A percentile compares a stretch with the other conserved stretches of the same genome.
Conservation (phyloP, 2,797 vertebrate species). For the Melanotaenia pygmaea region DNA sequence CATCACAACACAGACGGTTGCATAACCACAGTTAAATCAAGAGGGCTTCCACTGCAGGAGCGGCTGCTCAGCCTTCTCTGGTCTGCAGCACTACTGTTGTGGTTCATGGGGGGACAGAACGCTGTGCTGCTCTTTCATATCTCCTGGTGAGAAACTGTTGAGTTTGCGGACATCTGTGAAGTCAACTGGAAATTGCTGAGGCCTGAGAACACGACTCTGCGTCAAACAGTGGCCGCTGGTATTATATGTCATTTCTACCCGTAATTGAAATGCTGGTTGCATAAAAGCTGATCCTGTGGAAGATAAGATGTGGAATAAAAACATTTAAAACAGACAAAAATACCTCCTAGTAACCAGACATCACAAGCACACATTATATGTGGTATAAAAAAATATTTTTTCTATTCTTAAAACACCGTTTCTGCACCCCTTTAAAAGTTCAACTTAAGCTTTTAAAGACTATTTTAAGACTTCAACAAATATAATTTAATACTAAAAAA, state of each 20-base stretch:
- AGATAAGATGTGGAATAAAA: background rate
- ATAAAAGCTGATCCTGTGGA: background rate
- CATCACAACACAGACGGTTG: slow-evolving; percentile 66
- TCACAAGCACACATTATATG: background rate
- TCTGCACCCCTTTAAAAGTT: too few species aligned
- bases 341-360: background rate
- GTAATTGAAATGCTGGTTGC: background rate
- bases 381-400: too few species aligned
- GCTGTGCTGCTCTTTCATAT: slow-evolving; percentile 9
- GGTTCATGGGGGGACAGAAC: slow-evolving; percentile 18
- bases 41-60: slow-evolving; percentile 44
- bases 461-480: too few species aligned
- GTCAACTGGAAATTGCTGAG: slow-evolving; percentile 40
- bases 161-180: slow-evolving; percentile 25
- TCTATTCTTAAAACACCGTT: too few species aligned
- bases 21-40: slow-evolving; percentile 59
- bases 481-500: too few species aligned
- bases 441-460: too few species aligned
- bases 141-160: slow-evolving; percentile 27
- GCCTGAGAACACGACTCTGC: slow-evolving; percentile 12
- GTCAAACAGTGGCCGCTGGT: slow-evolving; percentile 18
- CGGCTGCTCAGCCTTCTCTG: slow-evolving; percentile 38
- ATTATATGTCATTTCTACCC: slow-evolving; percentile 11
- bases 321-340: background rate
- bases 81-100: slow-evolving; percentile 30